Percentiles rank a stretch among this genome's conserved stretches.
These are phyloP conservation scores for Micrastur ruficollis DNA, from an alignment of 2,797 vertebrate genomes.

Conservation along the genomic window DNA sequence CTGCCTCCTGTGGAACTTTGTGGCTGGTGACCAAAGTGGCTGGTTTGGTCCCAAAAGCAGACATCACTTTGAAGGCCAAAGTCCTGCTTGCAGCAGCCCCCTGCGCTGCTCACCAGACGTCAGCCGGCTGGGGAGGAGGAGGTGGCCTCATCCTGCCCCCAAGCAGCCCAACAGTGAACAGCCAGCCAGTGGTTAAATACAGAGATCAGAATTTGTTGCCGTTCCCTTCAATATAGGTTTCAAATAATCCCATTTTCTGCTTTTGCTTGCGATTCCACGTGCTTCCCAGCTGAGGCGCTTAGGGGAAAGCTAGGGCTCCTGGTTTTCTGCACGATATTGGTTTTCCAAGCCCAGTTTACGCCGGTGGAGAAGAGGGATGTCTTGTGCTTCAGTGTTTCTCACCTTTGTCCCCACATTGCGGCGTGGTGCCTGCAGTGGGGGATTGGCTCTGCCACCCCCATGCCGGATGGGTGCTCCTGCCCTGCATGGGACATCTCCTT, in stretches of 20 bases:
- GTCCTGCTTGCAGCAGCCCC: background rate
- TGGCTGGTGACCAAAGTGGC: background rate
- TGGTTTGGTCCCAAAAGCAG: background rate
- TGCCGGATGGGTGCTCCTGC: background rate
- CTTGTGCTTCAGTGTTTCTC: background rate
- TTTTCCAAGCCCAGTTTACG: background rate
- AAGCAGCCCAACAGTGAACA: background rate
- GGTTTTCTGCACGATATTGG: rapidly evolving
- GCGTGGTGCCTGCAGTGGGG: background rate
- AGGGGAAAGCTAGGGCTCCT: background rate
- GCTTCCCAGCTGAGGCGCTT: background rate
- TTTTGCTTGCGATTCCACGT: rapidly evolving
- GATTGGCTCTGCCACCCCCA: background rate
- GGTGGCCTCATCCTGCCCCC: background rate
- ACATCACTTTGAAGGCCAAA: background rate
- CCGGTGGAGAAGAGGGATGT: background rate
- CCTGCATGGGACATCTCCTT: background rate
- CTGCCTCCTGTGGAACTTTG: background rate
- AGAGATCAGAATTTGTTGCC: background rate
- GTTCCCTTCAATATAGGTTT: background rate
- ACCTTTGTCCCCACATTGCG: rapidly evolving
- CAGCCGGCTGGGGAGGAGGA: rapidly evolving
- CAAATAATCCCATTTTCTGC: background rate
- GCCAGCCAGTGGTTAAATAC: background rate
- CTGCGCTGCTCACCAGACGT: rapidly evolving